phyloP scores from a whole-genome alignment of 2,888 invertebrate species.

The Caenorhabditis virilis region DNA sequence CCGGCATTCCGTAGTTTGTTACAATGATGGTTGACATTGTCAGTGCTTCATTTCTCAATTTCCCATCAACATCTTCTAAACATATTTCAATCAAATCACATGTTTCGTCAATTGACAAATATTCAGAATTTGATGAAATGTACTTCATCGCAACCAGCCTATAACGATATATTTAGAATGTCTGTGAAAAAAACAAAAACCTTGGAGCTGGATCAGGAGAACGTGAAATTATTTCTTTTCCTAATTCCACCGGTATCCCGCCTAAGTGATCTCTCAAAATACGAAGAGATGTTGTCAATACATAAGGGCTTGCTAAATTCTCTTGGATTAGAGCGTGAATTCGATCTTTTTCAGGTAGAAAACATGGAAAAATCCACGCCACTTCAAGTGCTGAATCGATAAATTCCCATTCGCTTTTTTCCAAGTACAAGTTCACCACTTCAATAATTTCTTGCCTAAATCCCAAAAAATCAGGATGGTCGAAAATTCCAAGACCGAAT shows the following conservation, averaged over 20 bases:
- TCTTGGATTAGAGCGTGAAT: not conserved
- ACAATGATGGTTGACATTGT: not conserved
- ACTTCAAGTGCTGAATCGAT: conserved; percentile 1
- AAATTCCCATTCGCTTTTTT: not conserved
- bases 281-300: conserved; percentile 7
- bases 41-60: not conserved
- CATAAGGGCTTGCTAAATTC: conserved; percentile 5
- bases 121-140: not conserved
- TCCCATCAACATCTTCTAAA: not conserved
- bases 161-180: too few relatives aligned
- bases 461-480: not conserved
- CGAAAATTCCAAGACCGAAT: not conserved
- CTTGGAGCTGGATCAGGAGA: conserved; percentile 16
- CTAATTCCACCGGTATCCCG: conserved; percentile 19
- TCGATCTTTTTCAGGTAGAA: not conserved
- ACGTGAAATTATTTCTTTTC: conserved; percentile 1
- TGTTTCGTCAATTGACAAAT: not conserved
- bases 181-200: too few relatives aligned
- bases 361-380: not conserved
- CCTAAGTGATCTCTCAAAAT: conserved; percentile 19
- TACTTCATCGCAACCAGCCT: conserved; percentile 11
- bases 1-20: not conserved
- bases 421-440: not conserved
- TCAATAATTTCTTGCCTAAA: not conserved
- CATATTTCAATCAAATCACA: not conserved